These are phyloP conservation scores for Tetranychus cinnabarinus DNA, from an alignment of 1,140 invertebrate genomes.

Conservation along the genomic window DNA sequence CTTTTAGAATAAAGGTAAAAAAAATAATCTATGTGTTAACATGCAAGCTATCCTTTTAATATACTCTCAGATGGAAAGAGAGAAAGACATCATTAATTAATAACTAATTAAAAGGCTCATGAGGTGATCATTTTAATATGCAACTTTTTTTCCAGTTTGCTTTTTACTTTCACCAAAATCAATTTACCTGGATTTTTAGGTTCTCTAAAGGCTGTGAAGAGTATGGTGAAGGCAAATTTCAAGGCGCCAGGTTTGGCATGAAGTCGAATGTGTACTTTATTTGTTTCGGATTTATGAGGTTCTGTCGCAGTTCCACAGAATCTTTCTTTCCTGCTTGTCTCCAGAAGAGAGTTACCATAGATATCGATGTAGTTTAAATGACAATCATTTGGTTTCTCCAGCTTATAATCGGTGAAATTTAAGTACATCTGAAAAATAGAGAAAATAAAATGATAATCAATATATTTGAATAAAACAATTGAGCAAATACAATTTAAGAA, in stretches of 20 bases:
- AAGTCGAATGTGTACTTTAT: conserved; percentile 38
- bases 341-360: conserved; percentile 38
- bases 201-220: conserved; percentile 46
- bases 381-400: conserved; percentile 53
- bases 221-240: conserved; percentile 36
- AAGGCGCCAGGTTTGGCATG: conserved; percentile 35
- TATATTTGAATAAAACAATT: neutral
- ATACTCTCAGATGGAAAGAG: no score
- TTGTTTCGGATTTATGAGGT: conserved; percentile 23
- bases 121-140: no score
- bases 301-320: conserved; percentile 51
- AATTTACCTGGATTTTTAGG: conserved; percentile 15
- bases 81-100: no score
- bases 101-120: no score
- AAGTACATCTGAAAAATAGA: conserved; percentile 33
- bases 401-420: conserved; percentile 36
- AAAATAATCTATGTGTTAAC: no score
- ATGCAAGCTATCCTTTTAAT: no score
- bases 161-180: neutral
- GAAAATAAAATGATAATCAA: neutral
- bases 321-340: conserved; percentile 11
- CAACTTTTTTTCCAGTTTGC: no score
- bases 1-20: no score
- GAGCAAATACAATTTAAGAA: neutral
- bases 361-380: conserved; percentile 55